Evolutionary conservation across 2,888 invertebrate genomes (phyloP).

Genomic region (Napeogenes inachia): DNA sequence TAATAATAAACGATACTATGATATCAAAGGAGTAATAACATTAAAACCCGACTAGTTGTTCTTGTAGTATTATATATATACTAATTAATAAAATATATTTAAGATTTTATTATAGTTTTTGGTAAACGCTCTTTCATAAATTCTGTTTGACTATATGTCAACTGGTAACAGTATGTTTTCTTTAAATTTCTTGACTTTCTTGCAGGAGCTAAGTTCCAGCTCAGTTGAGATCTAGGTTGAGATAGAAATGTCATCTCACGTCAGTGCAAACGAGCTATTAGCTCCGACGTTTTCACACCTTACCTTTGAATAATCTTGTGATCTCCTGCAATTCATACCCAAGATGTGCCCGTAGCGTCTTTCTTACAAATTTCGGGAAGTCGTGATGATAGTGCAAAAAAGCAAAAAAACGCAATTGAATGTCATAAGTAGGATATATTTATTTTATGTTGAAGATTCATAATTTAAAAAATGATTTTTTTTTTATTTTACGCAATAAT

Average conservation of each 20-base stretch:
- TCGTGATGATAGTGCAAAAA: constrained; percentile 4
- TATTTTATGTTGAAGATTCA: too few species aligned
- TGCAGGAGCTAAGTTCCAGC: constrained; percentile 27
- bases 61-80: too few species aligned
- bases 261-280: constrained; percentile 51
- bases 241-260: constrained; percentile 68
- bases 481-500: too few species aligned
- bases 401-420: constrained; percentile 6
- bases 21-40: too few species aligned
- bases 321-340: constrained; percentile 42
- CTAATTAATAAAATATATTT: too few species aligned
- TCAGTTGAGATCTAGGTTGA: constrained; percentile 59
- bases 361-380: constrained; percentile 23
- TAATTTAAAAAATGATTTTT: too few species aligned
- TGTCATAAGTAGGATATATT: background rate
- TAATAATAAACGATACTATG: too few species aligned
- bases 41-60: too few species aligned
- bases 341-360: constrained; percentile 26
- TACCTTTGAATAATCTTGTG: constrained; percentile 58
- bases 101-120: constrained; percentile 1
- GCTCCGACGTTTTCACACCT: constrained; percentile 65
- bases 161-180: constrained; percentile 21
- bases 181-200: constrained; percentile 21
- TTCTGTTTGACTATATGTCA: constrained; percentile 11
- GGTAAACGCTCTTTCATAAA: background rate